Evolutionary conservation across 2,888 invertebrate species (phyloP), one percentile per base, ranked within the genome.

Genomic region (Acanthosepion lycidas): DNA sequence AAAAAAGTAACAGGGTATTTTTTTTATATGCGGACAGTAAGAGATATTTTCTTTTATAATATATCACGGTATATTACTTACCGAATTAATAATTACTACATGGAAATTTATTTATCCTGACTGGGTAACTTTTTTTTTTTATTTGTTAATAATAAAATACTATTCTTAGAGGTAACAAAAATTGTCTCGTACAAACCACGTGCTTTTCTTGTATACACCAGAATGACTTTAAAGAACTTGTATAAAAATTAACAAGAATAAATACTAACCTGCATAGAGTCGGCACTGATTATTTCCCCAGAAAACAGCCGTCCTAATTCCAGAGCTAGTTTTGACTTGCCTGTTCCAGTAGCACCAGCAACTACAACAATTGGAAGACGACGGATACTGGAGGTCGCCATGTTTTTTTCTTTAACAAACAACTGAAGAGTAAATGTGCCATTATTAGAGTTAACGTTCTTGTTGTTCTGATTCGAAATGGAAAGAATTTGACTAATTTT

Each of bases 261-360:
- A 93, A 6, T 23, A 94, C 95, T 94, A 95, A 99, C 99, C 98
- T 99, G 99, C 99, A 99, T 99, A 48, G 99, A 99, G 98, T 99
- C 99, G 0, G 99, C 99, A 97, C 99, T 99, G 95, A 99, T 98
- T 95, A 99, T 98, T 98, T 99, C 99, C 53, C 99, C 98, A 96
- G 98, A 98, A 97, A 98, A 99, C 97, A 98, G 98, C 96, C 98
- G 98, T 0, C 99, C 99, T 95, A 99, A 98, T 98, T 99, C 99
- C 95, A 99, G 98, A 95, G 99, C 98, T 96, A 99, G 98, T 97
- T 99, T 99, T 1, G 99, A 99, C 98, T 99, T 99, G 95, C 99
- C 99, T 15, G 99, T 98, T 23, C 99, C 99, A 91, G 99, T 99
- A 64, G 99, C 98, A 96, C 99, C 99, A 96, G 99, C 98, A 97